Percentiles rank a stretch among this genome's conserved stretches.
Evolutionary conservation across 1,140 invertebrate species (phyloP).

Genomic region (Sesamia nonagrioides): DNA sequence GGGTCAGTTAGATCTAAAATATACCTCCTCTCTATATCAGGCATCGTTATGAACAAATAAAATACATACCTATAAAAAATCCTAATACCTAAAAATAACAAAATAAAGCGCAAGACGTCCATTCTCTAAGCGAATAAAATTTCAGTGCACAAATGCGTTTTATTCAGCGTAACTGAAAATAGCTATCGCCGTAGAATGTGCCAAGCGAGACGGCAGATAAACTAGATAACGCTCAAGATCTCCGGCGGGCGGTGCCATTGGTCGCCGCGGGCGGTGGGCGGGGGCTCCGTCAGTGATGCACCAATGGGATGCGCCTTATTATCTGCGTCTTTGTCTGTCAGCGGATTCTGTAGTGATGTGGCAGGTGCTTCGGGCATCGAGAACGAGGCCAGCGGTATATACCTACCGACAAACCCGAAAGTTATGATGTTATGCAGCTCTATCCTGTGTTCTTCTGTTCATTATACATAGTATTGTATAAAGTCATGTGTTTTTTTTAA

Average conservation of each 20-base stretch:
- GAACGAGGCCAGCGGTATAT: slow-evolving; percentile 21
- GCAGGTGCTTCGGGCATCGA: slow-evolving; percentile 68
- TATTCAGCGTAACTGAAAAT: slow-evolving; percentile 72
- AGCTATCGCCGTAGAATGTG: slow-evolving; percentile 62
- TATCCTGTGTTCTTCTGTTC: too few species aligned
- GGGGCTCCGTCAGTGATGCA: slow-evolving; percentile 77
- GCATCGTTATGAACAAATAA: background rate
- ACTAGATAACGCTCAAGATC: slow-evolving; percentile 85
- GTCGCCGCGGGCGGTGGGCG: slow-evolving; percentile 67
- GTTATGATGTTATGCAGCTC: slow-evolving; percentile 1
- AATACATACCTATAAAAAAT: background rate
- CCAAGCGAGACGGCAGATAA: slow-evolving; percentile 84
- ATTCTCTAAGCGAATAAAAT: slow-evolving; percentile 22
- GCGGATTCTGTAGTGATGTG: slow-evolving; percentile 73
- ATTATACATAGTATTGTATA: too few species aligned
- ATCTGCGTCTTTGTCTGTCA: slow-evolving; percentile 86
- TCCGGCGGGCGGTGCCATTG: slow-evolving; percentile 74
- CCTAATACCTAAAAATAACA: background rate
- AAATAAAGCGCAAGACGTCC: slow-evolving; percentile 26
- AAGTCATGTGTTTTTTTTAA: too few species aligned
- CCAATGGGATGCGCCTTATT: slow-evolving; percentile 85
- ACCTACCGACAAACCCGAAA: background rate
- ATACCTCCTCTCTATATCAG: background rate
- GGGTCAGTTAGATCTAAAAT: background rate
- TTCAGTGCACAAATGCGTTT: slow-evolving; percentile 47